Evolutionary conservation across 2,113 vertebrate species (phyloP), one percentile per base, ranked within the genome.

Genomic region (Uropsilus gracilis): DNA sequence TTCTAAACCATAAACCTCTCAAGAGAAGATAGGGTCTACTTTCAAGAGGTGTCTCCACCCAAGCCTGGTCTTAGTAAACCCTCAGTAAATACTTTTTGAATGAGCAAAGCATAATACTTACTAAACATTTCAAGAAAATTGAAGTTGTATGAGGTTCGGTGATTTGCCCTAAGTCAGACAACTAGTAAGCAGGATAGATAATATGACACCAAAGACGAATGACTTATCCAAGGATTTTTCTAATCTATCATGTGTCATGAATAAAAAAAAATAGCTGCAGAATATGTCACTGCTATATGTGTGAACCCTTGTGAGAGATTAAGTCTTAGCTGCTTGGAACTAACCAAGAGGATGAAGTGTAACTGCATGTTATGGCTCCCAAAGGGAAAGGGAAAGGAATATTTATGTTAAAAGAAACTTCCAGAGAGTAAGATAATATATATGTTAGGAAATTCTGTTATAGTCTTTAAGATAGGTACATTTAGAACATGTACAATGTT

Each of bases 1-100:
- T 78, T 78, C 5, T 69, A 78, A 93, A 55, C 42, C 22, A 61
- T 61, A 93, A 88, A 53, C 20, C 2, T 95, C 32, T 91, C 71
- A 84, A 69, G 57, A 57, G 12, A 48, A 68, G 64, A 66, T 8
- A 26, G 18, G 13, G 9, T n/a, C 87, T 78, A 32, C 24, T 72
- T 77, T 72, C 28, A 57, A 82, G 39, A 66, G 6, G 3, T 77
- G 3, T 85, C n/a, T 72, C 50, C 9, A 86, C 37, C 57, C 39
- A 50, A 69, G 5, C n/a, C 46, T 71, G 18, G n/a, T 10, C 24
- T 77, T 69, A 42, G 46, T 6, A 71, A 22, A 5, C 22, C 17
- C 39, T 57, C 59, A 61, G 63, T 57, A 72, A 69, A 50, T 69
- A 37, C 13, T 68, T 82, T 46, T 39, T 73, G 20, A 84, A 75